Evolutionary conservation across 2,113 vertebrate species (phyloP).

Genomic region (Paedocypris sp.): DNA sequence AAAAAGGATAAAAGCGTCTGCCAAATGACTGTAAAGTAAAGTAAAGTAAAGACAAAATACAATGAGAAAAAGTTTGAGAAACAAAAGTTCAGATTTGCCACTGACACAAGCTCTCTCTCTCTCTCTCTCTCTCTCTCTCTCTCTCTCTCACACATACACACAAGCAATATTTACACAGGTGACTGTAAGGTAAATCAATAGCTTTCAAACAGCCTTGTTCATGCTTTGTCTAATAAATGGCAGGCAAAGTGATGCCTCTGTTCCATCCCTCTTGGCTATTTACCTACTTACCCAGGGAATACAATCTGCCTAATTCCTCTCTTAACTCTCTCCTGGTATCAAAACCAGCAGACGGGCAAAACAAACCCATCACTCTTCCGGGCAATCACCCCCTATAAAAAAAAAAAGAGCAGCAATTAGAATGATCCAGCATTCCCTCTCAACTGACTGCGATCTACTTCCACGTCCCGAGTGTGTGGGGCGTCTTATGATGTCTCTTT

Average conservation of each 20-base stretch:
- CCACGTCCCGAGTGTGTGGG: background rate
- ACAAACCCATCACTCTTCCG: conserved; percentile 32
- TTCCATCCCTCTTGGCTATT: conserved; percentile 11
- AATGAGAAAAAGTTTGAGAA: too few relatives aligned
- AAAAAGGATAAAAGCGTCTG: too few relatives aligned
- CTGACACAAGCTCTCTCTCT: too few relatives aligned
- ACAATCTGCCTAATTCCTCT: conserved; percentile 18
- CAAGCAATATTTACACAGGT: conserved; percentile 13
- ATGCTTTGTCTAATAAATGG: conserved; percentile 2
- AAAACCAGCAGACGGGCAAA: conserved; percentile 28
- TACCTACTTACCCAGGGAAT: conserved; percentile 13
- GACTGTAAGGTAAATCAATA: conserved; percentile 1
- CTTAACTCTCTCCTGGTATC: conserved; percentile 14
- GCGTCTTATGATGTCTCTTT: background rate
- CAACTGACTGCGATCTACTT: conserved; percentile 6
- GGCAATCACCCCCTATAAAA: conserved; percentile 34
- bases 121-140: too few relatives aligned
- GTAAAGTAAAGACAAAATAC: too few relatives aligned
- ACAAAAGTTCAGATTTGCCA: too few relatives aligned
- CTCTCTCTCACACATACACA: background rate
- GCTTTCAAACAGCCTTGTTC: conserved; percentile 3
- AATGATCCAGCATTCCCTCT: conserved; percentile 7
- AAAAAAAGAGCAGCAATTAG: conserved; percentile 31
- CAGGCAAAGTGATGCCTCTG: background rate
- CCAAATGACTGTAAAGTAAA: too few relatives aligned